These are phyloP conservation scores for Athalia circularis DNA, from an alignment of 2,888 invertebrate genomes.

Conservation along the genomic window DNA sequence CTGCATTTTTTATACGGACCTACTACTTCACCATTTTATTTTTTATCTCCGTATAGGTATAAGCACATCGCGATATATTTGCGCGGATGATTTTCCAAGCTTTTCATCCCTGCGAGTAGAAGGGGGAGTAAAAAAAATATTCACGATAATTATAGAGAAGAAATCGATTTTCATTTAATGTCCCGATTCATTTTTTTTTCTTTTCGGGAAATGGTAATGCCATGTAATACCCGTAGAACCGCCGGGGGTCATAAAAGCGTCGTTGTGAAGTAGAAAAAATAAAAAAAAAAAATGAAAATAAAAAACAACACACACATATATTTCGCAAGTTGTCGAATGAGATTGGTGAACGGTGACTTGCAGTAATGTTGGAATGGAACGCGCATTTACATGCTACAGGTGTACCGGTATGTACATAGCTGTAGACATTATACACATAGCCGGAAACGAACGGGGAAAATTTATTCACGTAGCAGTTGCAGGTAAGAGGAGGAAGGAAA, in stretches of 20 bases:
- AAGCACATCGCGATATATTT: too few relatives aligned
- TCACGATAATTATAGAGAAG: too few relatives aligned
- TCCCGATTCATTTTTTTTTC: too few relatives aligned
- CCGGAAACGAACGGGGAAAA: background rate
- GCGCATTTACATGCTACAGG: background rate
- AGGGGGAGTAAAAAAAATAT: too few relatives aligned
- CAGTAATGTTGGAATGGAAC: background rate
- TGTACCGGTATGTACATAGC: background rate
- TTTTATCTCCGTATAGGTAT: too few relatives aligned
- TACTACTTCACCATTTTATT: too few relatives aligned
- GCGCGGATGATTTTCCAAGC: too few relatives aligned
- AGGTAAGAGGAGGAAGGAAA: background rate
- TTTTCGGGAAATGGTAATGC: background rate
- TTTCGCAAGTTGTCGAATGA: constrained; percentile 11
- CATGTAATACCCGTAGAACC: background rate
- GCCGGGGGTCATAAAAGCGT: background rate
- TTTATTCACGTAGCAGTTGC: background rate
- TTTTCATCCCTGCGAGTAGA: too few relatives aligned
- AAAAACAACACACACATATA: background rate
- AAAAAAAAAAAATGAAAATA: background rate
- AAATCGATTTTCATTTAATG: too few relatives aligned
- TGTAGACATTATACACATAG: background rate
- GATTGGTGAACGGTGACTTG: constrained; percentile 26
- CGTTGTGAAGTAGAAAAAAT: background rate
- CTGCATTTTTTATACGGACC: background rate